Base-by-base conservation (phyloP, 2,113 vertebrate genomes). In the Poecile atricapillus region DNA sequence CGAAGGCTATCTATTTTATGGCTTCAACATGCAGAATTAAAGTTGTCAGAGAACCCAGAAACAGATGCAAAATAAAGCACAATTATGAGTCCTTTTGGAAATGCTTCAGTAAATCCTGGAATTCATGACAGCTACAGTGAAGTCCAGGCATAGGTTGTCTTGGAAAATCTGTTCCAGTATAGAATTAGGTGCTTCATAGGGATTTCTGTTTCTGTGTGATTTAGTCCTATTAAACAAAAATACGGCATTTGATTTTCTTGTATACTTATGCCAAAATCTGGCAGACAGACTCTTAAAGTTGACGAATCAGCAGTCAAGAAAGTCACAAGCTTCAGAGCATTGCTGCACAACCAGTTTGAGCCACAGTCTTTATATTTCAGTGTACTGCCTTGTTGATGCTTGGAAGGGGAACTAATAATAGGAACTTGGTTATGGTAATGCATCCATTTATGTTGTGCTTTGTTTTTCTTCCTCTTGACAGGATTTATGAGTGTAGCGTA, bases 401-500 rank as follows among this genome's bases (percentile, higher is more conserved):
- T 52, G 27, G 50, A 46, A 67, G 19, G 19, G 43, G 56, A 92
- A 52, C 68, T 20, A 78, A 25, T 47, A 74, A 25, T 8, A 63
- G 39, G 7, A 59, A 44, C 27, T 73, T 62, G 0, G 0, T 68
- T 79, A 43, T 69, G 44, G 41, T 50, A 55, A 41, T 73, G 53
- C 78, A 35, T 60, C 79, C 15, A 95, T 91, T 93, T 67, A 62
- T n/a, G 30, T 7, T 68, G 49, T 74, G 63, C 86, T 90, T 87
- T 95, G 24, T 41, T 97, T 50, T 96, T 41, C 88, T 96, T 96
- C 60, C 69, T 93, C 90, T 63, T 75, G 78, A 19, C 97, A 99
- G 99, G 53, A 95, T 99, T 94, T 99, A 98, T 39, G 99, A 99
- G 95, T 99, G 99, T 30, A 99, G 98, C 21, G 97, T 99, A 5